These are phyloP conservation scores for Otus sunia DNA, from an alignment of 2,113 vertebrate species.

Conservation along the genomic window DNA sequence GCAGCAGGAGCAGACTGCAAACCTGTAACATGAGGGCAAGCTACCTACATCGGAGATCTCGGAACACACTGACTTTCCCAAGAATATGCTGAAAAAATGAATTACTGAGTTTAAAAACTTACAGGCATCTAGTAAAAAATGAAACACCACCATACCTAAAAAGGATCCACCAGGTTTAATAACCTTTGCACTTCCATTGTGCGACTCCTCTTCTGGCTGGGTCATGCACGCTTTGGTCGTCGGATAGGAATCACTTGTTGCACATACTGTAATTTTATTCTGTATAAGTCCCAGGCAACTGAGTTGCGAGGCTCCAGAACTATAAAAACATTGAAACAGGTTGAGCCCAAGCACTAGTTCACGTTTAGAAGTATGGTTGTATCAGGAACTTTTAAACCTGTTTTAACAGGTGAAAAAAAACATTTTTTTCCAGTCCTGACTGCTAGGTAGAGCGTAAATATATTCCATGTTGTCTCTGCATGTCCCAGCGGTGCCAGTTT, in stretches of 20 bases:
- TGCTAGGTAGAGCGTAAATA: neutral
- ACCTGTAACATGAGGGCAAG: neutral
- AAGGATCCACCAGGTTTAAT: slow-evolving; percentile 86
- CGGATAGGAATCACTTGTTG: slow-evolving; percentile 88
- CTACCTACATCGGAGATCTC: neutral
- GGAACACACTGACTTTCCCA: neutral
- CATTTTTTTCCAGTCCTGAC: neutral
- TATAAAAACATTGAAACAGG: slow-evolving; percentile 64
- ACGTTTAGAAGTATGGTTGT: neutral
- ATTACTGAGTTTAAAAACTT: neutral
- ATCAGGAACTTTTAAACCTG: neutral
- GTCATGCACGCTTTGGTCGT: slow-evolving; percentile 86
- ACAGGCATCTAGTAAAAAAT: neutral
- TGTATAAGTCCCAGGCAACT: slow-evolving; percentile 84
- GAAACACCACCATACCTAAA: slow-evolving; percentile 76
- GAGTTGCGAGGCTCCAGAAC: slow-evolving; percentile 84
- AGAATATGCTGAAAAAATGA: neutral
- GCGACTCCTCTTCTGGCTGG: slow-evolving; percentile 86
- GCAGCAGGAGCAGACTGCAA: neutral
- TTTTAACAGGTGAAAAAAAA: neutral
- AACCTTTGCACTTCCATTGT: slow-evolving; percentile 87
- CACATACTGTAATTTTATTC: slow-evolving; percentile 90
- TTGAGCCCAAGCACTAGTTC: slow-evolving; percentile 23
- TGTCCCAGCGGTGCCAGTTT: neutral
- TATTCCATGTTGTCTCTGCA: neutral